phyloP scores from a whole-genome alignment of 2,113 vertebrate genomes.

The Columba livia region DNA sequence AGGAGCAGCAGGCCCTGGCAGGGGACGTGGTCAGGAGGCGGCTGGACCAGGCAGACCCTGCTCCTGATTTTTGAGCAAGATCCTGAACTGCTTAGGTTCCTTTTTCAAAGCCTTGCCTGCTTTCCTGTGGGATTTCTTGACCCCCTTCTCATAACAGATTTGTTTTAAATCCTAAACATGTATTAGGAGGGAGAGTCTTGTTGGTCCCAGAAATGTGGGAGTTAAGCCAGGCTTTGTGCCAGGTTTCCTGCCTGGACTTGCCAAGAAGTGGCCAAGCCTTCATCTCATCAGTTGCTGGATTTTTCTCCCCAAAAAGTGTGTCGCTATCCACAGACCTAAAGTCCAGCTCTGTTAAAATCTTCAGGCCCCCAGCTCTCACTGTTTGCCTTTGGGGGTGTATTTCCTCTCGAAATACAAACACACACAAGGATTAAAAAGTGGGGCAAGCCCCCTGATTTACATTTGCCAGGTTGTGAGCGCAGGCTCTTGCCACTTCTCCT shows the following conservation, averaged over 20 bases:
- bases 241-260: background rate
- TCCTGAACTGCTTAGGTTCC: background rate
- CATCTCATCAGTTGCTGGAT: background rate
- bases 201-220: background rate
- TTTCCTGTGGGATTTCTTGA: background rate
- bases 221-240: background rate
- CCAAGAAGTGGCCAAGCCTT: background rate
- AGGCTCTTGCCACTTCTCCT: background rate
- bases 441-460: background rate
- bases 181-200: background rate
- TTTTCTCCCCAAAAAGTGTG: background rate
- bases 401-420: background rate
- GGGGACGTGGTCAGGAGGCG: background rate
- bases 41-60: background rate
- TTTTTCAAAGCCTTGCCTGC: background rate
- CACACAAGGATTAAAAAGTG: background rate
- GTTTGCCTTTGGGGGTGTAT: background rate
- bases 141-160: background rate
- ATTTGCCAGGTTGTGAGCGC: background rate
- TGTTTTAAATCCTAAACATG: background rate
- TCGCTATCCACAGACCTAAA: background rate
- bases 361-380: background rate
- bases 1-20: background rate
- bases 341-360: background rate
- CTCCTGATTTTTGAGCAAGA: background rate